These are phyloP conservation scores for Oedothorax gibbosus DNA, from an alignment of 1,140 invertebrate species.

Conservation along the genomic window DNA sequence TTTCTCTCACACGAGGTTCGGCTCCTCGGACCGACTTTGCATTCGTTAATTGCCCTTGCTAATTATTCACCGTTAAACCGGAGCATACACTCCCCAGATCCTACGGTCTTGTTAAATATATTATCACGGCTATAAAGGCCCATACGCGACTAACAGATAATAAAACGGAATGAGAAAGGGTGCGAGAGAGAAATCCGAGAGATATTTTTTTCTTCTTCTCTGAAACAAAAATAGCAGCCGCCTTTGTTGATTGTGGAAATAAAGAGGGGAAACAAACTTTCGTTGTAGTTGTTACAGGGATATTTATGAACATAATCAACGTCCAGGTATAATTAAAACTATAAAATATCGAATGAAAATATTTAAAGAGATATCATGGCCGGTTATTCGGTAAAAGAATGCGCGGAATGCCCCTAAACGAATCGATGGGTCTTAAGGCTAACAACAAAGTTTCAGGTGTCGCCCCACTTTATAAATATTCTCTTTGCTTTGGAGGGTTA, in stretches of 20 bases:
- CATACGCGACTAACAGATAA: conserved; percentile 60
- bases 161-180: conserved; percentile 49
- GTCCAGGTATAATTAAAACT: conserved; percentile 61
- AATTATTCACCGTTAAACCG: conserved; percentile 55
- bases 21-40: conserved; percentile 53
- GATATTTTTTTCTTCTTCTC: no score
- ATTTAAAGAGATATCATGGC: conserved; percentile 60
- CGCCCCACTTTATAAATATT: conserved; percentile 58
- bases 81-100: neutral
- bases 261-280: conserved; percentile 57
- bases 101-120: conserved; percentile 48
- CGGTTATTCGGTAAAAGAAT: conserved; percentile 40
- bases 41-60: conserved; percentile 56
- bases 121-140: conserved; percentile 60
- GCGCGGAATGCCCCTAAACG: conserved; percentile 40
- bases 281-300: conserved; percentile 16
- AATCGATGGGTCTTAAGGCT: conserved; percentile 26
- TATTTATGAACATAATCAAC: conserved; percentile 60
- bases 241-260: conserved; percentile 27
- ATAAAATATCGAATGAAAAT: conserved; percentile 61
- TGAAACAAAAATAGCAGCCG: conserved; percentile 21
- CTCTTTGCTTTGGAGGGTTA: conserved; percentile 58
- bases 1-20: conserved; percentile 41
- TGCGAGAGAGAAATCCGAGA: conserved; percentile 17
- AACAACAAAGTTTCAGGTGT: conserved; percentile 47